Percentiles rank a stretch among this genome's conserved stretches.
Evolutionary conservation across 2,888 invertebrate genomes (phyloP).

Genomic region (Augochlorella aurata): DNA sequence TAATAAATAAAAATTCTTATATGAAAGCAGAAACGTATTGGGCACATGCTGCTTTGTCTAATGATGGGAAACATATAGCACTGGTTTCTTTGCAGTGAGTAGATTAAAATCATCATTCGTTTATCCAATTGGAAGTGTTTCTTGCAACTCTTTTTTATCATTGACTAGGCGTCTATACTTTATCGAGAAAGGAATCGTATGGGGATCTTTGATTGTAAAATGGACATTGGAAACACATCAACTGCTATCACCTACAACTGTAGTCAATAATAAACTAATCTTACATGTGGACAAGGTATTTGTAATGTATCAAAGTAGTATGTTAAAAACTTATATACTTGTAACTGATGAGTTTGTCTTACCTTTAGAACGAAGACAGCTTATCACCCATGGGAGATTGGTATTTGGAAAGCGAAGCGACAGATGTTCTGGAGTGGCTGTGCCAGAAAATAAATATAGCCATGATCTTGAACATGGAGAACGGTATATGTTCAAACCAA

Average conservation of each 20-base stretch:
- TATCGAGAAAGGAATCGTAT: constrained; percentile 86
- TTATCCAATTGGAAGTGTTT: not conserved
- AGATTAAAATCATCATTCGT: not conserved
- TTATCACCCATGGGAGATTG: constrained; percentile 87
- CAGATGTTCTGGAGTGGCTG: constrained; percentile 87
- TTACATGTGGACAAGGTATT: constrained; percentile 89
- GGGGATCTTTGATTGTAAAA: constrained; percentile 90
- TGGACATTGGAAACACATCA: constrained; percentile 89
- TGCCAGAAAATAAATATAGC: constrained; percentile 89
- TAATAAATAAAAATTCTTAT: constrained; percentile 86
- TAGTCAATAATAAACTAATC: constrained; percentile 85
- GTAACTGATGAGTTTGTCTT: constrained; percentile 4
- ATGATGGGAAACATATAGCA: constrained; percentile 86
- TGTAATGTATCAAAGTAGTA: not conserved
- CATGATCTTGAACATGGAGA: constrained; percentile 89
- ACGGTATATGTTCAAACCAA: constrained; percentile 81
- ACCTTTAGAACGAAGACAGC: constrained; percentile 83
- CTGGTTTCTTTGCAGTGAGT: constrained; percentile 88
- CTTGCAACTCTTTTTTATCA: not conserved
- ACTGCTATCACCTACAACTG: constrained; percentile 86
- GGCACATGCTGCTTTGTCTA: constrained; percentile 86
- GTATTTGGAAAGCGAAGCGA: constrained; percentile 86
- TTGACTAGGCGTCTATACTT: constrained; percentile 87
- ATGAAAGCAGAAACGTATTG: constrained; percentile 87
- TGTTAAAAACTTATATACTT: too few relatives aligned